phyloP scores from a whole-genome alignment of 2,113 vertebrate genomes.

The Hylia prasina region DNA sequence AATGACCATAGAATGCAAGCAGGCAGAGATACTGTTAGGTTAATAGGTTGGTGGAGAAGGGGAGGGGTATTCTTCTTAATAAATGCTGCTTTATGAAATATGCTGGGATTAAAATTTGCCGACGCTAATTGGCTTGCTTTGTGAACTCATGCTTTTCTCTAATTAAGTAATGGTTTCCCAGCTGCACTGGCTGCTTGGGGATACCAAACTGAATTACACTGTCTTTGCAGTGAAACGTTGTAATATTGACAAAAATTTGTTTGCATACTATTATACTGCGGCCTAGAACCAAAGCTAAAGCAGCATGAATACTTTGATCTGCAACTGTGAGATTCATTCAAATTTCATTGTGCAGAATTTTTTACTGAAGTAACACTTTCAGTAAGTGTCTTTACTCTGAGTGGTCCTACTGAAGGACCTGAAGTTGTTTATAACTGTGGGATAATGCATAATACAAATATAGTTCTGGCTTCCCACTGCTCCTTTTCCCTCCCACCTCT shows the following conservation, averaged over 20 bases:
- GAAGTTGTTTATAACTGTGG: background rate
- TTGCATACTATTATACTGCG: background rate
- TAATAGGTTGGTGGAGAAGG: background rate
- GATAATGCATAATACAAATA: background rate
- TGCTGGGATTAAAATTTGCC: background rate
- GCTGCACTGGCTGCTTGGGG: background rate
- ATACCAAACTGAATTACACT: background rate
- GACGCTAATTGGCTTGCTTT: background rate
- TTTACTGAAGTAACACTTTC: background rate
- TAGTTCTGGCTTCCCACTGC: background rate
- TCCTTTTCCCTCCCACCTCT: background rate
- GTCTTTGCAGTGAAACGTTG: background rate
- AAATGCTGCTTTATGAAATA: background rate
- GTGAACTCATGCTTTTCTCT: background rate
- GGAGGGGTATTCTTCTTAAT: background rate
- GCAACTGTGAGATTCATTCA: background rate
- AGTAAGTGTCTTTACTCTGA: background rate
- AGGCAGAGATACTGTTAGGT: background rate
- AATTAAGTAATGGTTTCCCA: background rate
- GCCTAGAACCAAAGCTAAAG: background rate
- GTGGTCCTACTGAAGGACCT: background rate
- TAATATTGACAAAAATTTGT: background rate
- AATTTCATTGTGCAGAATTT: background rate
- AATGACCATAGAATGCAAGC: background rate
- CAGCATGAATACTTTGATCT: background rate